Conservation (phyloP, 1,140 invertebrate genomes). For the Trissolcus basalis region DNA sequence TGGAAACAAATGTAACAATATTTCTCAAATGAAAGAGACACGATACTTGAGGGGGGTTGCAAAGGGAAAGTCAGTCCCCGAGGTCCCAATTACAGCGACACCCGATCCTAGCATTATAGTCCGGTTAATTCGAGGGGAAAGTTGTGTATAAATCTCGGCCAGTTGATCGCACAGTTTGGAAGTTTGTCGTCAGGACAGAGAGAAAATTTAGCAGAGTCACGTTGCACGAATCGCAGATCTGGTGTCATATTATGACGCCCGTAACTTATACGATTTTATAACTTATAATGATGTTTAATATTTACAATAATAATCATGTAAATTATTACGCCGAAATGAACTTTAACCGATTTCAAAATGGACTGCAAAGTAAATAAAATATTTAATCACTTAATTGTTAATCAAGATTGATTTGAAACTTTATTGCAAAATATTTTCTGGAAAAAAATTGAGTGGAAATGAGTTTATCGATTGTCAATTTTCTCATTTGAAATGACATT, state of each 20-base stretch:
- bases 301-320: slow-evolving; percentile 8
- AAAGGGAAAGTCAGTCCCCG: slow-evolving; percentile 68
- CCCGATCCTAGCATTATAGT: slow-evolving; percentile 71
- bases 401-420: too few species aligned
- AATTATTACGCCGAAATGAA: background rate
- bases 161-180: slow-evolving; percentile 69
- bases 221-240: slow-evolving; percentile 46
- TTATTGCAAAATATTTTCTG: too few species aligned
- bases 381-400: too few species aligned
- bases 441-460: too few species aligned
- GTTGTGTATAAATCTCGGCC: slow-evolving; percentile 71
- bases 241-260: slow-evolving; percentile 49
- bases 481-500: background rate
- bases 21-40: slow-evolving; percentile 2
- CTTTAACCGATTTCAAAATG: background rate
- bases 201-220: slow-evolving; percentile 53
- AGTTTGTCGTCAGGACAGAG: slow-evolving; percentile 65
- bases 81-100: slow-evolving; percentile 74
- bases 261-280: slow-evolving; percentile 37
- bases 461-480: too few species aligned
- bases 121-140: slow-evolving; percentile 72
- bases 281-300: slow-evolving; percentile 29
- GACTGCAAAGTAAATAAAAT: background rate
- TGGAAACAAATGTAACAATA: slow-evolving; percentile 18
- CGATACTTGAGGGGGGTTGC: slow-evolving; percentile 20